Evolutionary conservation across 2,797 vertebrate genomes (phyloP).

Genomic region (Melanotaenia maccullochi): DNA sequence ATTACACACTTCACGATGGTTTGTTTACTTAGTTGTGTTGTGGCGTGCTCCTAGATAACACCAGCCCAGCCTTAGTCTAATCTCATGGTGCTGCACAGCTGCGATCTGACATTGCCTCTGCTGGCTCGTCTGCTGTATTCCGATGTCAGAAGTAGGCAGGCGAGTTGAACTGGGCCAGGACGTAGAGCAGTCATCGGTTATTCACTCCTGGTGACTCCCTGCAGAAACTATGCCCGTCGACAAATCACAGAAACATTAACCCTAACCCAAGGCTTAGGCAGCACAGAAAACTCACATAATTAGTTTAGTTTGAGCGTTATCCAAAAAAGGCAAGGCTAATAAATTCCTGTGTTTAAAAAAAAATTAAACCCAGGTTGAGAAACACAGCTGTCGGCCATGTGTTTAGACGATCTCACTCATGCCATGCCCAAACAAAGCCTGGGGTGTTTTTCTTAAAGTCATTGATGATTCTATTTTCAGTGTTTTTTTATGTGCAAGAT

Average conservation of each 20-base stretch:
- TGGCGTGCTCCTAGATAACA: slow-evolving; percentile 25
- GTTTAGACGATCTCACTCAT: slow-evolving; percentile 44
- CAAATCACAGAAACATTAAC: slow-evolving; percentile 33
- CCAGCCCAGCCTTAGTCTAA: slow-evolving; percentile 13
- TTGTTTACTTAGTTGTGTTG: slow-evolving; percentile 43
- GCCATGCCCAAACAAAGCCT: slow-evolving; percentile 51
- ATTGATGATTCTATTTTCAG: slow-evolving; percentile 31
- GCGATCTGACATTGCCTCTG: slow-evolving; percentile 19
- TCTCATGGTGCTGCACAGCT: slow-evolving; percentile 6
- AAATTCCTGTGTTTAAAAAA: slow-evolving; percentile 42
- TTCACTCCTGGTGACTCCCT: slow-evolving; percentile 69
- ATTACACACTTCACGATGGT: slow-evolving; percentile 20
- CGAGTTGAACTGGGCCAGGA: slow-evolving; percentile 29
- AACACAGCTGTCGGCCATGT: slow-evolving; percentile 67
- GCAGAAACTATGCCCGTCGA: slow-evolving; percentile 71
- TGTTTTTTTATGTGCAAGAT: slow-evolving; percentile 50
- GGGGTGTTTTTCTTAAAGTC: slow-evolving; percentile 48
- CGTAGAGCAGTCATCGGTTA: slow-evolving; percentile 47
- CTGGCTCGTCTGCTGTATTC: slow-evolving; percentile 27
- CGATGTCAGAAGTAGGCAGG: slow-evolving; percentile 46
- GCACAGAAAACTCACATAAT: slow-evolving; percentile 39
- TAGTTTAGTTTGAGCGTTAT: slow-evolving; percentile 28
- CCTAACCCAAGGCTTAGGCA: neutral
- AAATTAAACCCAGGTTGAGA: slow-evolving; percentile 61
- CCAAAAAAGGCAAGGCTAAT: slow-evolving; percentile 77